These are phyloP conservation scores for Ptychodera flava DNA, from an alignment of 35 echinoderm and acorn worm species.

Conservation along the genomic window DNA sequence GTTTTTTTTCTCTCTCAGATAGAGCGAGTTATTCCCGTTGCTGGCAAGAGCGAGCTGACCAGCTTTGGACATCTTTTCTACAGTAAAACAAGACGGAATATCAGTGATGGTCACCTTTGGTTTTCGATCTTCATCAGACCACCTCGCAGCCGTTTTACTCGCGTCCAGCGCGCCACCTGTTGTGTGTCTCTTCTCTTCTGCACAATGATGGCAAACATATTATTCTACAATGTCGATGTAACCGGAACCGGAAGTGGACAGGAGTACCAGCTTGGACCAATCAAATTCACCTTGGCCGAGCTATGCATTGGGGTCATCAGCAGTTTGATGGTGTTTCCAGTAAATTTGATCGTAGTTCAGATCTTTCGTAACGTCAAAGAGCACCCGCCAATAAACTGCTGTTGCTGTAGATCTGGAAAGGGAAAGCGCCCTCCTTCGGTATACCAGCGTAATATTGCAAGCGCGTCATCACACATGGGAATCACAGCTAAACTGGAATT, in stretches of 20 bases:
- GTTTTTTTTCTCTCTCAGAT: too few relatives aligned
- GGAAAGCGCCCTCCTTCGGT: background rate
- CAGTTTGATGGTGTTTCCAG: constrained; percentile 86
- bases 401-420: constrained; percentile 2
- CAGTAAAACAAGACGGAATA: constrained; percentile 74
- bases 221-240: constrained; percentile 69
- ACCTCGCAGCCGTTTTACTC: constrained; percentile 81
- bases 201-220: constrained; percentile 98
- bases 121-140: constrained; percentile 94
- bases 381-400: constrained; percentile 22
- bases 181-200: constrained; percentile 92
- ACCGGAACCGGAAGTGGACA: constrained; percentile 9
- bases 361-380: constrained; percentile 60
- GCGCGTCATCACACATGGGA: background rate
- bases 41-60: constrained; percentile 89
- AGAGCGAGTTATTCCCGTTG: constrained; percentile 85
- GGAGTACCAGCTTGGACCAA: constrained; percentile 49
- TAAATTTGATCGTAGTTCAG: constrained; percentile 79
- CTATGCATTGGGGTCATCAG: constrained; percentile 75
- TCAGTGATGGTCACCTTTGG: constrained; percentile 90
- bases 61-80: constrained; percentile 85
- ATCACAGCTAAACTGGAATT: background rate
- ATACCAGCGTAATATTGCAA: background rate
- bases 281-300: constrained; percentile 58
- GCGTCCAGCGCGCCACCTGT: constrained; percentile 88